phyloP scores from a whole-genome alignment of 2,797 vertebrate genomes.

The Caiman crocodilus region DNA sequence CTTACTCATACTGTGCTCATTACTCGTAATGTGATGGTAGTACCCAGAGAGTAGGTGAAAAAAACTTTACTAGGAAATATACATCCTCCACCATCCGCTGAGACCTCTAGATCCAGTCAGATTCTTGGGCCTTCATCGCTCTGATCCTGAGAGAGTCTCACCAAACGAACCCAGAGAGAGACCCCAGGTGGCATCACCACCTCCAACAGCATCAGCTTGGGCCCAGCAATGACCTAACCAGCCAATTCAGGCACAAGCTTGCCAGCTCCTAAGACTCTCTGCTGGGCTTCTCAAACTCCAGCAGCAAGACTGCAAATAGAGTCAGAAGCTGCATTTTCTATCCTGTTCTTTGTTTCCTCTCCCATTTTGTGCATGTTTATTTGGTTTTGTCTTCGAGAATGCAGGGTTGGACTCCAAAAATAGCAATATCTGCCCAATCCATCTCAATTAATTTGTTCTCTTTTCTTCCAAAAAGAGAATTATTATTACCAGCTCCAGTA shows the following conservation, averaged over 20 bases:
- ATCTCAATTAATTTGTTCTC: neutral
- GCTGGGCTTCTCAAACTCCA: neutral
- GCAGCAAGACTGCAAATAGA: neutral
- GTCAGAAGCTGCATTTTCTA: neutral
- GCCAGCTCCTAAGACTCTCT: neutral
- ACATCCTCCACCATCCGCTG: no score
- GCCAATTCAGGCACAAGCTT: rapidly evolving
- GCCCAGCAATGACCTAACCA: neutral
- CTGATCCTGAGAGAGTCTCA: no score
- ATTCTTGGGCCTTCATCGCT: no score
- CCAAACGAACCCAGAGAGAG: neutral
- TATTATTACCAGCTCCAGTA: neutral
- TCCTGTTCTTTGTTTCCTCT: neutral
- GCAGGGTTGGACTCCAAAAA: neutral
- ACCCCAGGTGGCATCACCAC: neutral
- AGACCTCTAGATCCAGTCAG: no score
- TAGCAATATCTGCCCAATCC: neutral
- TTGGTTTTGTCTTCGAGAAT: neutral
- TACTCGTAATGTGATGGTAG: neutral
- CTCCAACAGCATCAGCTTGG: neutral
- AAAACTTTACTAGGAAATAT: no score
- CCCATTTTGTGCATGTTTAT: neutral
- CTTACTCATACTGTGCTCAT: neutral
- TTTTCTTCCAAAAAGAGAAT: neutral
- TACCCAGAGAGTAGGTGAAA: rapidly evolving